These are phyloP conservation scores for Irena cyanogastra DNA, from an alignment of 2,113 vertebrate genomes.

Conservation along the genomic window DNA sequence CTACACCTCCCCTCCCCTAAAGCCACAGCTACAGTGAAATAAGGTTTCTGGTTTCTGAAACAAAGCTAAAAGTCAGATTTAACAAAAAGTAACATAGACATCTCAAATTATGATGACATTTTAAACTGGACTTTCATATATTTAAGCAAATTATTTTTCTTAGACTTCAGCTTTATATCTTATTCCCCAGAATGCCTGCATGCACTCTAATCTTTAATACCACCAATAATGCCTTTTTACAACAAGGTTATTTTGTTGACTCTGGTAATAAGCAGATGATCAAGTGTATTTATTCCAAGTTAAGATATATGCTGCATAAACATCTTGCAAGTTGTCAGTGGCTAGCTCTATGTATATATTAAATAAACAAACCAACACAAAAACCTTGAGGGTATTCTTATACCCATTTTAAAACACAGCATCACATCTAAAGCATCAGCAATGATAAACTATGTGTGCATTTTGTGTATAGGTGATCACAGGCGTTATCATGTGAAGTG, in stretches of 20 bases:
- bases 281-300: background rate
- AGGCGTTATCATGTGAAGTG: background rate
- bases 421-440: background rate
- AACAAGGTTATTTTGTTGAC: background rate
- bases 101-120: background rate
- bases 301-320: background rate
- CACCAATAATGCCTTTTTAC: background rate
- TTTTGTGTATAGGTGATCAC: background rate
- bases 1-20: background rate
- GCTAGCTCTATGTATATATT: background rate
- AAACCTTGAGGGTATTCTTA: background rate
- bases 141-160: background rate
- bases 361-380: background rate
- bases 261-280: background rate
- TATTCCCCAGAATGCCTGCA: background rate
- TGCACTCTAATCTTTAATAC: background rate
- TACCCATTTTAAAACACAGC: background rate
- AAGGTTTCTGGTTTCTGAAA: background rate
- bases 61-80: background rate
- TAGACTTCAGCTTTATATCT: background rate
- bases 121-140: background rate
- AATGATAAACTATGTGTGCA: background rate
- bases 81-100: background rate
- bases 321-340: background rate
- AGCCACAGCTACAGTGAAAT: background rate